A percentile compares a stretch with the other conserved stretches of the same genome.
phyloP scores from a whole-genome alignment of 2,888 invertebrate genomes.

The Mylabris sibirica region DNA sequence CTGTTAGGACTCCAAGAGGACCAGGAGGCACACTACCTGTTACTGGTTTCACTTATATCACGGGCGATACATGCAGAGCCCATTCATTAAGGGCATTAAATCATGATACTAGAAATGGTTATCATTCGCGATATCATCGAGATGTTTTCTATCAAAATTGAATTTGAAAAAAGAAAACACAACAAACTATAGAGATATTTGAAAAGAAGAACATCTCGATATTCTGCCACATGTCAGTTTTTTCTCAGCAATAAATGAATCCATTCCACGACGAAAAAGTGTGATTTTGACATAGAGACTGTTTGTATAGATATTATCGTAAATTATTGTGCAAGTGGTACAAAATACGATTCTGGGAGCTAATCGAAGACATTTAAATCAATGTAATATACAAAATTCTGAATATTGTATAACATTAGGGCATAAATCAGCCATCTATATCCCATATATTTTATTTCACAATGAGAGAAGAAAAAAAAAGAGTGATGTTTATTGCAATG shows the following conservation, averaged over 20 bases:
- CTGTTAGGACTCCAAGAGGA: conserved; percentile 59
- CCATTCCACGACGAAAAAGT: conserved; percentile 58
- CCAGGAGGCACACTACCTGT: conserved; percentile 72
- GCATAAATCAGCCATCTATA: neutral
- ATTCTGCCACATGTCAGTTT: conserved; percentile 4
- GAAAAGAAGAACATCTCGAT: too few species aligned
- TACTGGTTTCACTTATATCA: conserved; percentile 79
- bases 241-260: conserved; percentile 59
- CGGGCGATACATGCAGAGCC: conserved; percentile 70
- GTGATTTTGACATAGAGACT: conserved; percentile 54
- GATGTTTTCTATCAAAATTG: conserved; percentile 53
- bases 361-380: conserved; percentile 10
- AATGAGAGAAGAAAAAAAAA: conserved; percentile 19
- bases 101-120: conserved; percentile 55
- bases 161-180: too few species aligned
- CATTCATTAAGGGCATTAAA: conserved; percentile 60
- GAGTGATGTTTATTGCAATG: conserved; percentile 40
- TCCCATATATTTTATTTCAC: neutral
- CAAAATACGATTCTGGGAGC: conserved; percentile 6
- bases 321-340: neutral
- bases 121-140: conserved; percentile 53
- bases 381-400: neutral
- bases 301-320: conserved; percentile 5
- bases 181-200: too few species aligned
- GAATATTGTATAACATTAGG: conserved; percentile 3